These are phyloP conservation scores for western clawed frog (Xenopus tropicalis) DNA, from an alignment of 2,113 vertebrate genomes.

Conservation along the genomic window DNA sequence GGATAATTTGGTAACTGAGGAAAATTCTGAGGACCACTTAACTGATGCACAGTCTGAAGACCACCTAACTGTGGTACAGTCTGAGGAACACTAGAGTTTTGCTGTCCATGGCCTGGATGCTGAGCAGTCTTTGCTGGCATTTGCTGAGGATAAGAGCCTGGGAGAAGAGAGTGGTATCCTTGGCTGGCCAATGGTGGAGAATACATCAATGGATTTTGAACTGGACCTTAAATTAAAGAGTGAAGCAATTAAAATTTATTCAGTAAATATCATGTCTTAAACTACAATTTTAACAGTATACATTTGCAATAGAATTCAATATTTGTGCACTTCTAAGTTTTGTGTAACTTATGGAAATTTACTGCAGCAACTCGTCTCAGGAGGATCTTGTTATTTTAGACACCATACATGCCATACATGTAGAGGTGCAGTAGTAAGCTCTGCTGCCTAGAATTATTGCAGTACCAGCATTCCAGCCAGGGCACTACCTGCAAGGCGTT, in stretches of 20 bases:
- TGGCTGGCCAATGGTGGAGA: slow-evolving; percentile 59
- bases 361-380: too few relatives aligned
- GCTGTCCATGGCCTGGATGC: slow-evolving; percentile 66
- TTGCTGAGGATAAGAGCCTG: slow-evolving; percentile 66
- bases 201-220: slow-evolving; percentile 74
- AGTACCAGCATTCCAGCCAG: too few relatives aligned
- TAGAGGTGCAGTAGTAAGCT: too few relatives aligned
- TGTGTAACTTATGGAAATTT: too few relatives aligned
- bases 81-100: slow-evolving; percentile 69
- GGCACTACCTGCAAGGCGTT: too few relatives aligned
- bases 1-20: slow-evolving; percentile 67
- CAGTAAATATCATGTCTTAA: too few relatives aligned
- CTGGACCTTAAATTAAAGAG: slow-evolving; percentile 71
- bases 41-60: neutral
- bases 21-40: slow-evolving; percentile 61
- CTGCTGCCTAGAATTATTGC: too few relatives aligned
- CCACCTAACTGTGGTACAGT: slow-evolving; percentile 57
- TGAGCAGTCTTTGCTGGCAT: slow-evolving; percentile 68
- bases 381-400: too few relatives aligned
- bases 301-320: too few relatives aligned
- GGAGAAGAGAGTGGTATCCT: slow-evolving; percentile 64
- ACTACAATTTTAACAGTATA: too few relatives aligned
- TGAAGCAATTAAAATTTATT: neutral
- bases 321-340: too few relatives aligned
- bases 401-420: too few relatives aligned